Conservation (phyloP, 2,888 invertebrate genomes). For the Gastracanthus pulcherrimus region DNA sequence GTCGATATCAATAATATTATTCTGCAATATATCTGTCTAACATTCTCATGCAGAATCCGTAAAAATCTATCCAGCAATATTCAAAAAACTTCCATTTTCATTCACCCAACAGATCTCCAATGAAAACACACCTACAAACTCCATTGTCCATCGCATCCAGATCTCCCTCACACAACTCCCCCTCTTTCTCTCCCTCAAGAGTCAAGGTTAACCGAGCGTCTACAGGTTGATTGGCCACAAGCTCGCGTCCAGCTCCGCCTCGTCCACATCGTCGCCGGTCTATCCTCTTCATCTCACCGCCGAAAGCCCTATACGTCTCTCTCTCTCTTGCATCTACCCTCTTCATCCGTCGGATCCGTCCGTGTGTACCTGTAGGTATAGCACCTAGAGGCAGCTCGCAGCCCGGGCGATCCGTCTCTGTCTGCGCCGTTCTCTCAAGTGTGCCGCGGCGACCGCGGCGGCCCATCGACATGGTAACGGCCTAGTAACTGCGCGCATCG, state of each 20-base stretch:
- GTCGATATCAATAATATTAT: too few relatives aligned
- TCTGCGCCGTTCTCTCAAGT: not conserved
- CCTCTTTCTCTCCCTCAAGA: not conserved
- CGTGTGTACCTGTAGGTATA: not conserved
- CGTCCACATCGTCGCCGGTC: not conserved
- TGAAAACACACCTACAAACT: too few relatives aligned
- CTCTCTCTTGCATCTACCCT: not conserved
- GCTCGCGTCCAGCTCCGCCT: conserved; percentile 49
- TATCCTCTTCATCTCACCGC: not conserved
- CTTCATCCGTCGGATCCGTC: too few relatives aligned
- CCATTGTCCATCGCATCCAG: too few relatives aligned
- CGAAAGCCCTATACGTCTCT: not conserved
- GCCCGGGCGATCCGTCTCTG: conserved; percentile 11
- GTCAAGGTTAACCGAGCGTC: conserved; percentile 61
- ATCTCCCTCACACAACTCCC: too few relatives aligned
- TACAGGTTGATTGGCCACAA: conserved; percentile 52
- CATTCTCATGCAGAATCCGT: too few relatives aligned
- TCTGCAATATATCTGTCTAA: too few relatives aligned
- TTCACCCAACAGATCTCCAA: too few relatives aligned
- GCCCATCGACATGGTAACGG: conserved; percentile 67
- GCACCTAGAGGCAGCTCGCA: not conserved
- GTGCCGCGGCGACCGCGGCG: not conserved
- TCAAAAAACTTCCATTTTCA: too few relatives aligned
- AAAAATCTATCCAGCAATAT: too few relatives aligned
- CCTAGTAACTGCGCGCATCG: conserved; percentile 72